Conservation (phyloP, 2,888 invertebrate genomes). For the Megalurothrips usitatus region DNA sequence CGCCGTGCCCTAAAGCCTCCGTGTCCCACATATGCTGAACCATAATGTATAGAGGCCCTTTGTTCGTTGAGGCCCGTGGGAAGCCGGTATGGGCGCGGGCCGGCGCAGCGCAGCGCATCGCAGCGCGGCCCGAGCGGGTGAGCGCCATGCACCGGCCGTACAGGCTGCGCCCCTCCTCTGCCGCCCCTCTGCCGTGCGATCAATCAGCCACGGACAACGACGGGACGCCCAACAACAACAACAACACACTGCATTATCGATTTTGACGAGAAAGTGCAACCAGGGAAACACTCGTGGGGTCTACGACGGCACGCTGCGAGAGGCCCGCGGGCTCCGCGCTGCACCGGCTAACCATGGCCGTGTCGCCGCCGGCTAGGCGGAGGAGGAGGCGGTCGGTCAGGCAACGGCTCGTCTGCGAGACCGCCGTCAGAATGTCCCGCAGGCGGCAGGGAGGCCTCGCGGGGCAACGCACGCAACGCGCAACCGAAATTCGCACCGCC, state of each 20-base stretch:
- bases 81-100: not conserved
- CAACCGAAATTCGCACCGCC: too few species aligned
- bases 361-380: too few species aligned
- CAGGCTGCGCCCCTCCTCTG: not conserved
- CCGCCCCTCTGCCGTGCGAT: not conserved
- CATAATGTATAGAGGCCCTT: conserved; percentile 3
- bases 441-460: too few species aligned
- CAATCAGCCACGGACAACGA: conserved; percentile 14
- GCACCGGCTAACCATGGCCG: too few species aligned
- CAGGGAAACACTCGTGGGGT: too few species aligned
- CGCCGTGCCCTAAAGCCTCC: not conserved
- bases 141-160: not conserved
- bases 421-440: too few species aligned
- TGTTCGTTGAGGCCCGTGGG: not conserved
- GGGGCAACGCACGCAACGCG: too few species aligned
- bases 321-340: too few species aligned
- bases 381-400: too few species aligned
- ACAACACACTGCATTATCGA: not conserved
- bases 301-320: too few species aligned
- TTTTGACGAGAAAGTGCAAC: too few species aligned
- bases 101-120: not conserved
- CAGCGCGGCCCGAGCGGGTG: not conserved
- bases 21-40: conserved; percentile 3
- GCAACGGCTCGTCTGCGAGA: too few species aligned
- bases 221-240: not conserved